Conservation (phyloP, 2,113 vertebrate genomes). For the Rhinoderma darwinii region DNA sequence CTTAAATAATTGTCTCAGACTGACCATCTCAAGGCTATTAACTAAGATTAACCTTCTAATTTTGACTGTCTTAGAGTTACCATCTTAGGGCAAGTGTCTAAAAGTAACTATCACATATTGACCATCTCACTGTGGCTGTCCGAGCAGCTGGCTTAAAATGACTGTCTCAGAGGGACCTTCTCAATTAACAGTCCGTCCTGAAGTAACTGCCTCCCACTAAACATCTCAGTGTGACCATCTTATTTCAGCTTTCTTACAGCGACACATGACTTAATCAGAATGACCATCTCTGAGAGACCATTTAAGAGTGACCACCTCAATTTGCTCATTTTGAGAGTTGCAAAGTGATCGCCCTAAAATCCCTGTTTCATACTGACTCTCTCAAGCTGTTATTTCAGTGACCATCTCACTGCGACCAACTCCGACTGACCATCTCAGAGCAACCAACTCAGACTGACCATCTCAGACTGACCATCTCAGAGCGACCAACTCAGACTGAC, state of each 20-base stretch:
- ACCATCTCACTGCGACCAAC: too few relatives aligned
- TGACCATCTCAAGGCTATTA: too few relatives aligned
- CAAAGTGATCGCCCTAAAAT: too few relatives aligned
- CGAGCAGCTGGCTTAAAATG: too few relatives aligned
- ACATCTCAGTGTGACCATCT: neutral
- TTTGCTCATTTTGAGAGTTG: neutral
- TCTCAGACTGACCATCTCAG: neutral
- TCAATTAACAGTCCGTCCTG: neutral
- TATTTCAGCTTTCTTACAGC: accelerated
- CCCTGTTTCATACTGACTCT: too few relatives aligned
- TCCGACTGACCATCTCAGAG: neutral
- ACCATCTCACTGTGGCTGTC: too few relatives aligned
- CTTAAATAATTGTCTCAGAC: neutral
- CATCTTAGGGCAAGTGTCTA: neutral
- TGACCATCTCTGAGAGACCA: neutral
- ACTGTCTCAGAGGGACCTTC: neutral
- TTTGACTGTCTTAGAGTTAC: neutral
- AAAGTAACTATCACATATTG: too few relatives aligned
- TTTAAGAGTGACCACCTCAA: neutral
- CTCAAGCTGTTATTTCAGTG: too few relatives aligned
- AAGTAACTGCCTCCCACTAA: neutral
- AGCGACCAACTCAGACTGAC: neutral
- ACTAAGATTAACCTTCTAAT: neutral
- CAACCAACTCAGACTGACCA: neutral
- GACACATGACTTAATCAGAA: neutral